Base-by-base conservation (phyloP, 1,140 invertebrate genomes). In the Parasteatoda tepidariorum region DNA sequence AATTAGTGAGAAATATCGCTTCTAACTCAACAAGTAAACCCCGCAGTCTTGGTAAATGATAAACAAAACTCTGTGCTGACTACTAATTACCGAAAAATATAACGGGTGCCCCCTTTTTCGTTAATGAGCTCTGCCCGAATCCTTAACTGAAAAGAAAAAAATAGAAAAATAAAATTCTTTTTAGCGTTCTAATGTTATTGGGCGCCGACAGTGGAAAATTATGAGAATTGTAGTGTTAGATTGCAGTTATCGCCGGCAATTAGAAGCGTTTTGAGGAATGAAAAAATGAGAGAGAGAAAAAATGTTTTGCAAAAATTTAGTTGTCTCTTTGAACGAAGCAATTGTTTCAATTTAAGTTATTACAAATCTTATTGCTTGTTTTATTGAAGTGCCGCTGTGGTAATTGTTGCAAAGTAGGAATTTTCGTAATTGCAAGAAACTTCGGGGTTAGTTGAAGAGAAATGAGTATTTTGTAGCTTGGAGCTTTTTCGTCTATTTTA, bases 1-100 rank as follows among this genome's bases (percentile, higher is more conserved):
- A 79, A 79, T 79, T 79, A 79, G 64, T 3, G 62, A 79, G 76
- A 57, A 79, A 68, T 66, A 79, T 79, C 31, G 76, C 48, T 57
- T 41, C 30, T 31, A 33, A 79, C 64, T 79, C 76, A 68, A 59
- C 76, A 79, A 68, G 62, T 67, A 79, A 79, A 34, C 11, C n/a
- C 48, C 2, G 31, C 22, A 38, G 30, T 18, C 26, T 38, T 55
- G 34, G 41, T 4, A 13, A 24, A 54, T 68, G 33, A 79, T 79
- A 79, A 79, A 68, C 76, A 79, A 79, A 79, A 79, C 48, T n/a
- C 31, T 28, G 54, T 78, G 41, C 38, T 4, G 7, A 68, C 26
- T 31, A 68, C 76, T 79, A 79, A 79, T 79, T 79, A 68, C 41
- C 22, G 30, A 22, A 64, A 31, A 18, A 48, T 48, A 18, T 41